phyloP scores from a whole-genome alignment of 1,140 invertebrate species.

The Leguminivora glycinivorella region DNA sequence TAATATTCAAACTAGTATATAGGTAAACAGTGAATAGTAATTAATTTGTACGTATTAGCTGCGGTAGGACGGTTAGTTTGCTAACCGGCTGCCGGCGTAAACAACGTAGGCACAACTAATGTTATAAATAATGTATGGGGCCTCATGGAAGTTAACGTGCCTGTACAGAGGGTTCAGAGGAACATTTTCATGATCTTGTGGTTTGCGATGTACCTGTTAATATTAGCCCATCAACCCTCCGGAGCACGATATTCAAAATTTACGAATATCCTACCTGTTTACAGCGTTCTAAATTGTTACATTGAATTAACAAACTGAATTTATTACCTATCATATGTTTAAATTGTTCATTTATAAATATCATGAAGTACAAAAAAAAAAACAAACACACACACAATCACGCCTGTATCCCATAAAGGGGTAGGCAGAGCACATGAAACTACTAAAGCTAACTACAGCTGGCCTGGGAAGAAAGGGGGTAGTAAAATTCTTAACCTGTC shows the following conservation, averaged over 20 bases:
- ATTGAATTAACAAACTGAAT: neutral
- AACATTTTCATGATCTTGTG: slow-evolving; percentile 75
- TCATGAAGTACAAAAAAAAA: too few species aligned
- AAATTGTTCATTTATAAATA: too few species aligned
- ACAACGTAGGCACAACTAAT: slow-evolving; percentile 66
- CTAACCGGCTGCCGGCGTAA: slow-evolving; percentile 59
- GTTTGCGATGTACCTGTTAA: slow-evolving; percentile 70
- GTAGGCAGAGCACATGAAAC: too few species aligned
- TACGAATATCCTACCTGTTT: slow-evolving; percentile 53
- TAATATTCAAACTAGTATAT: slow-evolving; percentile 32
- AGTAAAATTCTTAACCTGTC: too few species aligned
- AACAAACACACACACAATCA: too few species aligned
- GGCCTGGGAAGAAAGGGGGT: too few species aligned
- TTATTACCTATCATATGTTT: too few species aligned
- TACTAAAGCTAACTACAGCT: too few species aligned
- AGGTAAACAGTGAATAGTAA: slow-evolving; percentile 39
- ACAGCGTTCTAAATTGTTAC: slow-evolving; percentile 29
- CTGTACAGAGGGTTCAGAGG: slow-evolving; percentile 54
- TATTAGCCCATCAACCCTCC: slow-evolving; percentile 72
- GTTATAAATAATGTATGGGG: slow-evolving; percentile 73
- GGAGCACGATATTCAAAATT: slow-evolving; percentile 61
- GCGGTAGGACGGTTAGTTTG: slow-evolving; percentile 46
- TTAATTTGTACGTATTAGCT: slow-evolving; percentile 47
- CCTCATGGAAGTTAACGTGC: slow-evolving; percentile 65
- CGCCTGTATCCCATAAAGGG: too few species aligned